These are phyloP conservation scores for Erythrocebus patas DNA, from an alignment of 2,113 vertebrate species.

Conservation along the genomic window DNA sequence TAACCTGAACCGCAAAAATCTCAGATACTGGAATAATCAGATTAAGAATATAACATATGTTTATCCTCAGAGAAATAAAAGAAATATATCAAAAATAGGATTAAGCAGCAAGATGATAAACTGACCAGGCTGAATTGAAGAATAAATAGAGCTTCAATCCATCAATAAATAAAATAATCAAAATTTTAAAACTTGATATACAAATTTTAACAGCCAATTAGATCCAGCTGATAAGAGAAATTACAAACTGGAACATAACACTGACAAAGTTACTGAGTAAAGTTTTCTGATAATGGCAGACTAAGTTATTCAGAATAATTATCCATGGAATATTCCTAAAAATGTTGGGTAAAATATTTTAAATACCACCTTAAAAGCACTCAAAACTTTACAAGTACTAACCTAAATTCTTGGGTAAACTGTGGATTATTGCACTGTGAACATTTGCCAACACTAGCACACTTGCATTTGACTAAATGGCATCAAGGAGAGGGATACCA, in stretches of 20 bases:
- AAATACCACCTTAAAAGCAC: constrained; percentile 1
- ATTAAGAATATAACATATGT: neutral
- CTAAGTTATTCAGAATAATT: constrained; percentile 10
- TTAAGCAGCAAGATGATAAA: neutral
- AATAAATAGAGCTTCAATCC: neutral
- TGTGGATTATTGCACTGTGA: neutral
- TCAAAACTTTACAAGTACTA: neutral
- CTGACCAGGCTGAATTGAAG: neutral
- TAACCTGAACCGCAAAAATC: neutral
- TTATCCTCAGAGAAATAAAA: neutral
- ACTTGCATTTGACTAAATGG: neutral
- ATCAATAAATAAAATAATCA: neutral
- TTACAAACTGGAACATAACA: constrained; percentile 4
- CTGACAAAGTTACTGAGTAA: neutral
- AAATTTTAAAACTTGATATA: neutral
- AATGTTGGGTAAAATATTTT: neutral
- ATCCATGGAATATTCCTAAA: neutral
- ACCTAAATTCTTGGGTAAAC: constrained; percentile 4
- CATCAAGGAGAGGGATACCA: neutral
- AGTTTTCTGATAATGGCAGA: neutral
- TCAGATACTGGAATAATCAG: neutral
- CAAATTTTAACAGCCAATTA: neutral
- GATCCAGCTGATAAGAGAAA: neutral
- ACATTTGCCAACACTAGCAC: neutral
- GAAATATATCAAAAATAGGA: neutral